These are phyloP conservation scores for Drosophila longiperda DNA, from an alignment of 2,888 invertebrate genomes.

Conservation along the genomic window DNA sequence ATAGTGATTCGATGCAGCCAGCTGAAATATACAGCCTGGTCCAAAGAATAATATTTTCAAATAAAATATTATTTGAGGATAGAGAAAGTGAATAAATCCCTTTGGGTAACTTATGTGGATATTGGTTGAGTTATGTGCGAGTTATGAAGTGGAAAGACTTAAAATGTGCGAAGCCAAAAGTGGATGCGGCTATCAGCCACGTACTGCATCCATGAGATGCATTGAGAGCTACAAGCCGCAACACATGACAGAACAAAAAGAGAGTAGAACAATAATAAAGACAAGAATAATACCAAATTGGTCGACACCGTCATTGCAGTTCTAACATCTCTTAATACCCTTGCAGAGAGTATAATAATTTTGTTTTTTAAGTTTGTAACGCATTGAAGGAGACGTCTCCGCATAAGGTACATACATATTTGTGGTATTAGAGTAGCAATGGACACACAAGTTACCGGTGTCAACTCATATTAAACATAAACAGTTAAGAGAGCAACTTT, in stretches of 20 bases:
- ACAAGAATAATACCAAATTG: slow-evolving; percentile 21
- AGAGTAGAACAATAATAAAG: slow-evolving; percentile 7
- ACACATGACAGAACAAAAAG: slow-evolving; percentile 57
- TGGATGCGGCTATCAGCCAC: slow-evolving; percentile 6
- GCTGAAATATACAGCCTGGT: not conserved
- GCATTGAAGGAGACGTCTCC: not conserved
- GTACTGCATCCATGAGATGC: slow-evolving; percentile 38
- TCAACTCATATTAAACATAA: not conserved
- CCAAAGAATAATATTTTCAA: not conserved
- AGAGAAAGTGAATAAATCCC: not conserved
- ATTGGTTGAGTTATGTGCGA: not conserved
- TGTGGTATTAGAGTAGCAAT: not conserved
- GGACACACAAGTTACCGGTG: too few relatives aligned
- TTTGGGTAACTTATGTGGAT: not conserved
- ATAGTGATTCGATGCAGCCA: not conserved
- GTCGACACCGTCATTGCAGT: slow-evolving; percentile 58
- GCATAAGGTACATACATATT: not conserved
- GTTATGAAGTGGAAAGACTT: not conserved
- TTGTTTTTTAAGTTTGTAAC: not conserved
- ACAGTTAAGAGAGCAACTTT: not conserved
- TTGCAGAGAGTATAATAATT: not conserved
- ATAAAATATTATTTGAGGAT: not conserved
- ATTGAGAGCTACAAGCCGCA: slow-evolving; percentile 28
- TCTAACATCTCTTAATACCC: slow-evolving; percentile 7
- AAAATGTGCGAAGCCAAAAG: not conserved